Evolutionary conservation across 2,113 vertebrate species (phyloP).

Genomic region (Protomyctophum bolini): DNA sequence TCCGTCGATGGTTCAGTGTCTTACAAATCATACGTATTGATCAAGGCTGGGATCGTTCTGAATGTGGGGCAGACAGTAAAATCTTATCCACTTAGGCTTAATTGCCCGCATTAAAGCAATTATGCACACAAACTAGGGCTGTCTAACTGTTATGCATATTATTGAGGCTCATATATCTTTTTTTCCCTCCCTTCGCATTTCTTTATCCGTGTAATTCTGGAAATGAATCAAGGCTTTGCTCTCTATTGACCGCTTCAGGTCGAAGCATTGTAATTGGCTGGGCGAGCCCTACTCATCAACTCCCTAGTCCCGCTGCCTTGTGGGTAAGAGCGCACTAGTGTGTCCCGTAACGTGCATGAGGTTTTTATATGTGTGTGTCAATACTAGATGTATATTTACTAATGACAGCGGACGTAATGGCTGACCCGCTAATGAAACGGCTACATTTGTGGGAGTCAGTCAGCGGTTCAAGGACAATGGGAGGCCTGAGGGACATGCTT

Average conservation of each 20-base stretch:
- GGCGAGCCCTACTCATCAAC: conserved; percentile 53
- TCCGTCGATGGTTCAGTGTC: conserved; percentile 83
- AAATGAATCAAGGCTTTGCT: conserved; percentile 80
- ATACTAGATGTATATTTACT: conserved; percentile 81
- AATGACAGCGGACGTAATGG: conserved; percentile 72
- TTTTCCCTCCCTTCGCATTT: conserved; percentile 58
- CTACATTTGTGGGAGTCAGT: conserved; percentile 75
- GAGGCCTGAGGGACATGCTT: conserved; percentile 61
- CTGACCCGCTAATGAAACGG: conserved; percentile 82
- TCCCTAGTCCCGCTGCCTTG: conserved; percentile 56
- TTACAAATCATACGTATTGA: conserved; percentile 95
- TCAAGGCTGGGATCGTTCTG: conserved; percentile 84
- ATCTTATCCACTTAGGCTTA: conserved; percentile 94
- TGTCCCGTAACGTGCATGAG: conserved; percentile 75
- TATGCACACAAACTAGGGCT: conserved; percentile 87
- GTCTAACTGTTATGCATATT: conserved; percentile 80
- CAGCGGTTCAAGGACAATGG: conserved; percentile 82
- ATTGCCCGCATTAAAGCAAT: conserved; percentile 94
- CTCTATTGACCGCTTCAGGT: conserved; percentile 75
- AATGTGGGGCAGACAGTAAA: conserved; percentile 91
- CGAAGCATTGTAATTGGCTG: conserved; percentile 76
- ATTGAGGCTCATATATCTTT: conserved; percentile 70
- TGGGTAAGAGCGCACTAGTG: conserved; percentile 65
- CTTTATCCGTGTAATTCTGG: conserved; percentile 78
- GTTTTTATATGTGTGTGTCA: conserved; percentile 79